Conservation (phyloP, 2,888 invertebrate species). For the Drosophila anceps region DNA sequence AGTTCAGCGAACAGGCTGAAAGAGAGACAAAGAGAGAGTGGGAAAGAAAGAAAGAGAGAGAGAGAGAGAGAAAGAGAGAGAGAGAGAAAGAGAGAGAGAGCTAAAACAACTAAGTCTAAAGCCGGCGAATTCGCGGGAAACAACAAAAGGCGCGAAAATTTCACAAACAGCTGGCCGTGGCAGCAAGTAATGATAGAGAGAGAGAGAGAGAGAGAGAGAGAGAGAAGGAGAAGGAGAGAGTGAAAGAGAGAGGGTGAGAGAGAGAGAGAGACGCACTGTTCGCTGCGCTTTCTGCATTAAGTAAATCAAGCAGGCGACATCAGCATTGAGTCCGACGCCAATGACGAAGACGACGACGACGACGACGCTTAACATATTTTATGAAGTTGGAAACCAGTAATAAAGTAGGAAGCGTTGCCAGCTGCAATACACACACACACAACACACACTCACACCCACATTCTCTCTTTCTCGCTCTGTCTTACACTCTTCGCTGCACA, state of each 20-base stretch:
- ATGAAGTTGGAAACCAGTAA: slow-evolving; percentile 75
- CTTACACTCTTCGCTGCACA: slow-evolving; percentile 16
- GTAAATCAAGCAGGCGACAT: slow-evolving; percentile 69
- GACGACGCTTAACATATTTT: slow-evolving; percentile 73
- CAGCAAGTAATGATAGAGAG: not conserved
- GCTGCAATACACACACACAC: slow-evolving; percentile 57
- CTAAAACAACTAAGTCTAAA: not conserved
- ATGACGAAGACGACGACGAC: slow-evolving; percentile 34
- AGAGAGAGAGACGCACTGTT: slow-evolving; percentile 29
- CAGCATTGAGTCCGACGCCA: slow-evolving; percentile 22
- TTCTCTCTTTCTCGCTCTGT: slow-evolving; percentile 32
- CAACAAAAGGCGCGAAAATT: slow-evolving; percentile 39
- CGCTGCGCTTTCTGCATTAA: slow-evolving; percentile 52
- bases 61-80: not conserved
- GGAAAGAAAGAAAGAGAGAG: not conserved
- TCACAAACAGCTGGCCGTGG: slow-evolving; percentile 56
- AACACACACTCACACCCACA: slow-evolving; percentile 35
- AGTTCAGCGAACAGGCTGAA: not conserved
- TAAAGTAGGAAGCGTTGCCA: slow-evolving; percentile 75
- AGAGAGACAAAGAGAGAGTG: not conserved
- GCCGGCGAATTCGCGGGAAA: slow-evolving; percentile 41
- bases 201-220: not conserved
- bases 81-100: slow-evolving; percentile 2
- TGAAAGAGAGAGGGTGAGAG: not conserved
- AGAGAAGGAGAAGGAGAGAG: not conserved